Percentiles rank a stretch among this genome's conserved stretches.
These are phyloP conservation scores for Threskiornis aethiopicus DNA, from an alignment of 2,797 vertebrate species.

Conservation along the genomic window DNA sequence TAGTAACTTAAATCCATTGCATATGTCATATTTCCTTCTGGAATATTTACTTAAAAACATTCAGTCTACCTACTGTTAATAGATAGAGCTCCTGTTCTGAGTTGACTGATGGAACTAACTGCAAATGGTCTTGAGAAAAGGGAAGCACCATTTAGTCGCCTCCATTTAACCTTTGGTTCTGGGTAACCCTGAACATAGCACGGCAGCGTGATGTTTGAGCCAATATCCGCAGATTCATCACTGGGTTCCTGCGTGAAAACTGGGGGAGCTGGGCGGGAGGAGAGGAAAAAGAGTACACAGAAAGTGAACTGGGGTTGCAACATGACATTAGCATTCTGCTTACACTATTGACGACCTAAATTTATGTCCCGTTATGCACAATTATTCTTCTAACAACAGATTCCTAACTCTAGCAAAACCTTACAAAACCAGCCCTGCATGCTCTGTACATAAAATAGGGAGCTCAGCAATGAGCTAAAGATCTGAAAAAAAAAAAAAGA, in stretches of 20 bases:
- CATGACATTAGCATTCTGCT: not conserved
- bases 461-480: not conserved
- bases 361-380: not conserved
- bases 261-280: conserved; percentile 79
- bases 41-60: not conserved
- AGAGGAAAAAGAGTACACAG: not conserved
- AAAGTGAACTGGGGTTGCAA: not conserved
- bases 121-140: conserved; percentile 77
- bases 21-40: not conserved
- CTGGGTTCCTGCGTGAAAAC: conserved; percentile 84
- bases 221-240: conserved; percentile 85
- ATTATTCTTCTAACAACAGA: not conserved
- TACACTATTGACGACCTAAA: not conserved
- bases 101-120: conserved; percentile 79
- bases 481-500: not conserved
- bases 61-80: conserved; percentile 84
- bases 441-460: not conserved
- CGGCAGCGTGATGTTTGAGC: conserved; percentile 83
- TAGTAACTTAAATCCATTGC: not conserved
- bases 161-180: conserved; percentile 88
- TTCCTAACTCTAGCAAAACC: not conserved
- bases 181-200: conserved; percentile 88
- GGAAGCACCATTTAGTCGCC: conserved; percentile 77
- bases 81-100: conserved; percentile 81
- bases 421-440: not conserved